Evolutionary conservation across 2,888 invertebrate genomes (phyloP).

Genomic region (Tenthredo scrophulariae): DNA sequence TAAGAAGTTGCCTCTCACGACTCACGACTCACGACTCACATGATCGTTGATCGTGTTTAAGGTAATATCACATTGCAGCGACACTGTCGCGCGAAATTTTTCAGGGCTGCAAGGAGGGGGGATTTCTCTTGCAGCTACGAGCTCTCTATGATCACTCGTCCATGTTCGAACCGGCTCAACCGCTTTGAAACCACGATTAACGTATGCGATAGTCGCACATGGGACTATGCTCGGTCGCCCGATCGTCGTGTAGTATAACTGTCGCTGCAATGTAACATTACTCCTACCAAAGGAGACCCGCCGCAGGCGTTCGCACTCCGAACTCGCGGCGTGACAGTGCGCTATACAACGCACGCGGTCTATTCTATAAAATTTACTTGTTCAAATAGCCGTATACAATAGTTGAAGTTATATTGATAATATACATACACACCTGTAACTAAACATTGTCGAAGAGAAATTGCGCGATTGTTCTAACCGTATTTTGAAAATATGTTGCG

Average conservation of each 20-base stretch:
- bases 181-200: not conserved
- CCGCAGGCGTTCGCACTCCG: slow-evolving; percentile 16
- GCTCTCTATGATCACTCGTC: not conserved
- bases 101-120: not conserved
- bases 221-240: not conserved
- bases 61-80: not conserved
- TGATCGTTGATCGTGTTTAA: not conserved
- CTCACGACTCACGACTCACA: not conserved
- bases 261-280: not conserved
- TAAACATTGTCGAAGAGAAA: not conserved
- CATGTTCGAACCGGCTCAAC: not conserved
- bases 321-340: not conserved
- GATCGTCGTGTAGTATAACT: not conserved
- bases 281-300: not conserved
- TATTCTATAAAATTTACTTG: not conserved
- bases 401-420: not conserved
- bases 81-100: not conserved
- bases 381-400: not conserved
- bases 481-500: slow-evolving; percentile 64
- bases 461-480: not conserved
- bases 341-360: not conserved
- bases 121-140: not conserved
- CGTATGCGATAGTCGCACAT: not conserved
- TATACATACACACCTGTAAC: not conserved
- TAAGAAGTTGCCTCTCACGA: not conserved